Evolutionary conservation across 2,888 invertebrate species (phyloP), one percentile per base, ranked within the genome.

Genomic region (Chirona hameri): DNA sequence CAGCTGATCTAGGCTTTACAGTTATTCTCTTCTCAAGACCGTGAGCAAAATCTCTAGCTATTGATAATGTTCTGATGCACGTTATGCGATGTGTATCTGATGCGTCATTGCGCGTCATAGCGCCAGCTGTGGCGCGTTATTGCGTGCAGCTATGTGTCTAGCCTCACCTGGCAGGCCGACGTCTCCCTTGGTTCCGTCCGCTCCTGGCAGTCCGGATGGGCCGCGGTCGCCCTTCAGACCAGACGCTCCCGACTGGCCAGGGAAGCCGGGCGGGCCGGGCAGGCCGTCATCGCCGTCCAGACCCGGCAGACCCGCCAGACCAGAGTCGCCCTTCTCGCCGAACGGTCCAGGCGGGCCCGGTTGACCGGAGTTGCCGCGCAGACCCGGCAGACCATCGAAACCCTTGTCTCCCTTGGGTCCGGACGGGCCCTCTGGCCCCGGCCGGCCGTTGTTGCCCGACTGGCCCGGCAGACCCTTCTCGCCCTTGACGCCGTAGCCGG

Each of bases 371-470:
- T 82, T 81, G 27, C 86, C n/a, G n/a, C n/a, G n/a, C n/a, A n/a
- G n/a, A 24, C 86, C 86, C 29, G 85, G 84, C 15, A 85, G 60
- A 15, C 86, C 86, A 18, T 83, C 83, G 29, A 84, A 81, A n/a
- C 83, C 94, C 87, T 93, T 93, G 15, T 86, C 85, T 85, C 95
- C 95, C 87, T 94, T n/a, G n/a, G n/a, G n/a, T 94, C 82, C 90
- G 89, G 81, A 95, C 95, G n/a, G 90, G 24, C 89, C 87, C 82
- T 95, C 95, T 69, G 89, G 88, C 27, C 95, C 95, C 86, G 92
- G 91, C 81, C 92, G 90, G 83, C 95, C 95, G 52, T 80, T 80
- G 29, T 80, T 80, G 2, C 80, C 80, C 76, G 91, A 89, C 81
- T 91, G 87, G 82, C 95, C 95, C 29, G 93, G 93, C 79, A 95